Percentiles rank a stretch among this genome's conserved stretches.
phyloP scores from a whole-genome alignment of 2,888 invertebrate genomes.

The Drosophila algonquin region DNA sequence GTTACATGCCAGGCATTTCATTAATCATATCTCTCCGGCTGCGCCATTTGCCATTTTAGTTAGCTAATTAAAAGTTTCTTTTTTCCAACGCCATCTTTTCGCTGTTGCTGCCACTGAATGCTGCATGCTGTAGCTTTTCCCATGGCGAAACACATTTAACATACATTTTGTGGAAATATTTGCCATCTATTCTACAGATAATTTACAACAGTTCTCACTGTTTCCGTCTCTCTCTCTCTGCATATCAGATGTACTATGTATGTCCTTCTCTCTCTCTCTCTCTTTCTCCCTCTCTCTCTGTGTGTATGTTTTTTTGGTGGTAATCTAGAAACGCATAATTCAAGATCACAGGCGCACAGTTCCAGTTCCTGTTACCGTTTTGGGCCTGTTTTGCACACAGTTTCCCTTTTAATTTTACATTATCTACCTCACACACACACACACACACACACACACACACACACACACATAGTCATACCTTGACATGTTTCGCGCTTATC shows the following conservation, averaged over 20 bases:
- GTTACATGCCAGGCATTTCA: conserved; percentile 75
- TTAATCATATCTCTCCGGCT: conserved; percentile 75
- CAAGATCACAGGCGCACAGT: conserved; percentile 74
- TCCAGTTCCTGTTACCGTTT: conserved; percentile 69
- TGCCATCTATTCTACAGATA: conserved; percentile 60
- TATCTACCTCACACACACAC: conserved; percentile 61
- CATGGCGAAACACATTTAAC: conserved; percentile 66
- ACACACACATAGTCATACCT: conserved; percentile 53
- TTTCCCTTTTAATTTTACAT: conserved; percentile 77
- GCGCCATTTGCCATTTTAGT: conserved; percentile 75
- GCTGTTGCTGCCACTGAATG: too few relatives aligned
- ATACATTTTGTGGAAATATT: conserved; percentile 61
- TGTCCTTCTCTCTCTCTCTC: conserved; percentile 7
- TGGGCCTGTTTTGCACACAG: conserved; percentile 66
- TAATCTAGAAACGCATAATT: conserved; percentile 76
- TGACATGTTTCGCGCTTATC: conserved; percentile 78
- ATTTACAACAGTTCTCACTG: conserved; percentile 26
- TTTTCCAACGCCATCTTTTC: conserved; percentile 28
- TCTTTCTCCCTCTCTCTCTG: conserved; percentile 12
- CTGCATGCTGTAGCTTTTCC: neutral
- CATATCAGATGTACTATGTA: conserved; percentile 11
- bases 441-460: neutral
- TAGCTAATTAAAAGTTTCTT: conserved; percentile 76
- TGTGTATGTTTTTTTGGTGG: conserved; percentile 18
- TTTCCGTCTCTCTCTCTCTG: conserved; percentile 25